A percentile compares a stretch with the other conserved stretches of the same genome.
phyloP scores from a whole-genome alignment of 2,888 invertebrate genomes.

The Sipha maydis region DNA sequence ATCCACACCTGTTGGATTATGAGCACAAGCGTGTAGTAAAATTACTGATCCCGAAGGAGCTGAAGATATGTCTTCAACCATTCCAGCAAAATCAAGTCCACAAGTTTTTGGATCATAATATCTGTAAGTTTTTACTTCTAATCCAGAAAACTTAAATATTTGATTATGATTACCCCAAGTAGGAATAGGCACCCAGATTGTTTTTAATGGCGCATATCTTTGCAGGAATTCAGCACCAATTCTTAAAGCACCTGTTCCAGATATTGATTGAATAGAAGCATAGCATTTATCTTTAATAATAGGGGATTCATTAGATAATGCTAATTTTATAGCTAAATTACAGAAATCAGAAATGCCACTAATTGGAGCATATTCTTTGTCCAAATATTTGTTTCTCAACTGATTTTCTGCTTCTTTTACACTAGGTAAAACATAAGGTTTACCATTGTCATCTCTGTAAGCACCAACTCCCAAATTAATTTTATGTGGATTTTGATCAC shows the following conservation, averaged over 20 bases:
- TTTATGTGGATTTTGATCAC: slow-evolving; percentile 89
- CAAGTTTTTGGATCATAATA: slow-evolving; percentile 95
- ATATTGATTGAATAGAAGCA: slow-evolving; percentile 83
- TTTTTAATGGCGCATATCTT: slow-evolving; percentile 82
- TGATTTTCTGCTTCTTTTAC: slow-evolving; percentile 88
- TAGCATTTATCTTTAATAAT: slow-evolving; percentile 64
- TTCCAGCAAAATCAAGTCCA: slow-evolving; percentile 91
- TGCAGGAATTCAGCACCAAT: slow-evolving; percentile 90
- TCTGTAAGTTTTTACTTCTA: slow-evolving; percentile 88
- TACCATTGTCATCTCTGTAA: slow-evolving; percentile 96
- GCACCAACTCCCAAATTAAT: slow-evolving; percentile 97
- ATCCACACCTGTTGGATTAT: slow-evolving; percentile 97
- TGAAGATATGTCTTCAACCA: slow-evolving; percentile 88
- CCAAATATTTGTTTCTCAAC: slow-evolving; percentile 76
- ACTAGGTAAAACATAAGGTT: slow-evolving; percentile 92
- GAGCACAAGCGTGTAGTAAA: slow-evolving; percentile 95
- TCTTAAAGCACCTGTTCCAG: slow-evolving; percentile 96
- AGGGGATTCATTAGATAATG: slow-evolving; percentile 70
- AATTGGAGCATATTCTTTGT: slow-evolving; percentile 97
- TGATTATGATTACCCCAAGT: slow-evolving; percentile 99
- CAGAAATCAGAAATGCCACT: slow-evolving; percentile 86
- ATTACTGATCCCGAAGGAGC: slow-evolving; percentile 91
- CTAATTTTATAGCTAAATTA: slow-evolving; percentile 84
- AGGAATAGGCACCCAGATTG: slow-evolving; percentile 88
- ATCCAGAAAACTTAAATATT: slow-evolving; percentile 87